Percentiles rank a stretch among this genome's conserved stretches.
phyloP scores from a whole-genome alignment of 2,113 vertebrate genomes.

The Osmerus mordax region DNA sequence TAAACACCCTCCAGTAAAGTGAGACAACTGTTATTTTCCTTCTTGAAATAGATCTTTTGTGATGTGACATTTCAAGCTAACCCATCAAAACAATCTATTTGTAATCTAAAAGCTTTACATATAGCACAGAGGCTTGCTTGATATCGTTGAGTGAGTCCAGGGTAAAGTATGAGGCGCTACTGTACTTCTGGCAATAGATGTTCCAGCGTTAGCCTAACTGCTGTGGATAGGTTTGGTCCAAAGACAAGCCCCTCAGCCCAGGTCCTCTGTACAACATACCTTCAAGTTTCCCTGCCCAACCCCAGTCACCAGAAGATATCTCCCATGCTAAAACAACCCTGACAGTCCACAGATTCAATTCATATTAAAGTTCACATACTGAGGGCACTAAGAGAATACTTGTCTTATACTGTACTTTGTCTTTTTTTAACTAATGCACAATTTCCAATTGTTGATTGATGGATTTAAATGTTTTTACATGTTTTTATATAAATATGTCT shows the following conservation, averaged over 20 bases:
- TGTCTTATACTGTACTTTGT: background rate
- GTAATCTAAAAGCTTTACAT: background rate
- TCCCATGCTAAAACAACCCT: background rate
- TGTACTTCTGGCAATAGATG: background rate
- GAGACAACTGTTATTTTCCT: no score
- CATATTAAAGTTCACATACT: background rate
- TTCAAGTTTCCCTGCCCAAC: slow-evolving; percentile 46
- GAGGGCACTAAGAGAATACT: background rate
- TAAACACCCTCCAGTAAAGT: no score
- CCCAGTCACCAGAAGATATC: background rate
- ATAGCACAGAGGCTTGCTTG: background rate
- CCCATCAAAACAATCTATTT: no score
- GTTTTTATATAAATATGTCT: no score
- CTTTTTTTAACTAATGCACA: background rate
- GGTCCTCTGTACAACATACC: slow-evolving; percentile 26
- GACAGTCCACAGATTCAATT: background rate
- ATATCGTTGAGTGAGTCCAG: background rate
- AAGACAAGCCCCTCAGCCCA: background rate
- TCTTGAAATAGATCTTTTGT: no score
- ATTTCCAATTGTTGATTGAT: background rate
- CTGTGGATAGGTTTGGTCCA: background rate
- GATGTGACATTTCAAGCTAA: no score
- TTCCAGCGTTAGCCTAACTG: background rate
- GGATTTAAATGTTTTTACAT: no score
- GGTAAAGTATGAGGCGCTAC: background rate